Base-by-base conservation (phyloP, 2,888 invertebrate genomes). In the Ernsta delagoae region DNA sequence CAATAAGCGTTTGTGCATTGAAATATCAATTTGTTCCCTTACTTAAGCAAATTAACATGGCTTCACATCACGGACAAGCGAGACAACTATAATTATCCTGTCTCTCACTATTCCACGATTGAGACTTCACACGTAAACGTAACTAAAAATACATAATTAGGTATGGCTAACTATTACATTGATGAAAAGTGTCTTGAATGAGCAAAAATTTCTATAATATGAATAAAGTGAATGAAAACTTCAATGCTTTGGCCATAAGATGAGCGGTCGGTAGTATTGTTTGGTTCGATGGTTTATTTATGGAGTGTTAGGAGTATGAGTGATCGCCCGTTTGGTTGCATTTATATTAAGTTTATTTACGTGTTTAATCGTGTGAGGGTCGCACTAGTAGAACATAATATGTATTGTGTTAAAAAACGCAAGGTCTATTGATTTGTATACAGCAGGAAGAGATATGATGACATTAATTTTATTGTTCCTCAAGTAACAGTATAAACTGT, bases 271-370 rank as follows among this genome's bases (percentile, higher is more conserved):
- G 65, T 72, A 54, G 36, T 36, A 36, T 66, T 71, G 71, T 72
- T 75, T 72, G 75, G 77, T 77, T 72, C 66, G 72, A 74, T 64
- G 72, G 72, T 76, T 83, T 82, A 83, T 85, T 84, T 83, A 81
- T 83, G 79, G 82, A 78, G 78, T 83, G 83, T 85, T 84, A 79
- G 78, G 76, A 73, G 8, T 31, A 31, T 31, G 80, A 76, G 77
- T 81, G 78, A 75, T 80, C 75, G 80, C 75, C 77, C 77, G 81
- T 79, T 84, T 84, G 82, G 78, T 82, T 83, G 91, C 91, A 91
- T 91, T 90, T 90, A 89, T 86, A 80, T 83, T 84, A 82, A 83
- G 80, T 75, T 75, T 75, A 73, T 74, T 74, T 79, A 79, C 82
- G 74, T 78, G 80, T 75, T 79, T 75, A 74, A 77, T 34, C 63